Evolutionary conservation across 2,888 invertebrate genomes (phyloP).

Genomic region (Drosophila affinis): DNA sequence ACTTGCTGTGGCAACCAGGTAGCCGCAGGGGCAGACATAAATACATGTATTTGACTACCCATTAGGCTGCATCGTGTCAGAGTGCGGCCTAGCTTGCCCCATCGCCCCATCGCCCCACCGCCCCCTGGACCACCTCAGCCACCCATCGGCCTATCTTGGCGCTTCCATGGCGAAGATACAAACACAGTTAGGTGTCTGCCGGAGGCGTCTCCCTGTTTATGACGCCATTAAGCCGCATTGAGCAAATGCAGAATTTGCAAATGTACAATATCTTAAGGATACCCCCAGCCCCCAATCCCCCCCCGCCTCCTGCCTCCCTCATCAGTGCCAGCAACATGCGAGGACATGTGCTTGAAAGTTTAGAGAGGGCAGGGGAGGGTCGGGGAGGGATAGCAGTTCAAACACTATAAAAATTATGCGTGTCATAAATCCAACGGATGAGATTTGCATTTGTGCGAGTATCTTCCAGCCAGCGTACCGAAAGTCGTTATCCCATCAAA

Average conservation of each 20-base stretch:
- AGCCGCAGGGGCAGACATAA: conserved; percentile 31
- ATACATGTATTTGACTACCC: conserved; percentile 41
- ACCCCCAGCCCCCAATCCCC: conserved; percentile 12
- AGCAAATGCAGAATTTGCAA: conserved; percentile 74
- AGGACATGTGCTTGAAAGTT: conserved; percentile 52
- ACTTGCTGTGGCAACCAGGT: conserved; percentile 10
- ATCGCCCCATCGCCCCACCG: too few relatives aligned
- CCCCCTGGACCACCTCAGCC: too few relatives aligned
- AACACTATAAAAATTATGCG: conserved; percentile 80
- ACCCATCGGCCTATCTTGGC: background rate
- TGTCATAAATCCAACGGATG: conserved; percentile 80
- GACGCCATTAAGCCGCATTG: conserved; percentile 50
- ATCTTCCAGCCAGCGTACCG: conserved; percentile 39
- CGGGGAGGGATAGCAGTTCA: conserved; percentile 60
- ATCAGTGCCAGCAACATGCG: conserved; percentile 48
- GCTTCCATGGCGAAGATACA: conserved; percentile 20
- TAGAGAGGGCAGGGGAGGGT: too few relatives aligned
- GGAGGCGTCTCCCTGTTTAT: conserved; percentile 50
- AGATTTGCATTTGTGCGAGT: conserved; percentile 58
- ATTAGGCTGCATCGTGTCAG: conserved; percentile 34
- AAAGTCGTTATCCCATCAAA: conserved; percentile 75
- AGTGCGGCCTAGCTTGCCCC: background rate
- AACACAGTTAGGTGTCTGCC: conserved; percentile 10
- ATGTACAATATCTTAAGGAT: conserved; percentile 75
- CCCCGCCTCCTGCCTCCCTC: background rate